A percentile compares a stretch with the other conserved stretches of the same genome.
Evolutionary conservation across 2,797 vertebrate genomes (phyloP).

Genomic region (Selene dorsalis): DNA sequence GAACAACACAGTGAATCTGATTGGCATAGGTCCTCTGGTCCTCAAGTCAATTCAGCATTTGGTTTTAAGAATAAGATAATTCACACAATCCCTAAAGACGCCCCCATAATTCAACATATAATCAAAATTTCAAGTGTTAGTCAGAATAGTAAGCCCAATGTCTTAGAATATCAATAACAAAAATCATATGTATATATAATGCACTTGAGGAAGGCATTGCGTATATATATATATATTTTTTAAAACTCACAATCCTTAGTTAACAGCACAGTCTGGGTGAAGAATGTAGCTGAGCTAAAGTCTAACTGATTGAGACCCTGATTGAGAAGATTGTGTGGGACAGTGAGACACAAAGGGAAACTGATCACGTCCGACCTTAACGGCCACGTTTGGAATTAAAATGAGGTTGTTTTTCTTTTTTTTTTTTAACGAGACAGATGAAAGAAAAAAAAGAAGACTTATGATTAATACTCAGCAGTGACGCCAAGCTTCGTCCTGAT

Average conservation of each 20-base stretch:
- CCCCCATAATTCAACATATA: constrained; percentile 66
- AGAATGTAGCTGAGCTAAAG: constrained; percentile 65
- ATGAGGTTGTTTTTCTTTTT: background rate
- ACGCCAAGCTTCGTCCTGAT: constrained; percentile 27
- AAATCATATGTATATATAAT: constrained; percentile 79
- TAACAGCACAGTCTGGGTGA: constrained; percentile 72
- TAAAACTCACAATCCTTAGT: constrained; percentile 73
- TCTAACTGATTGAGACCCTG: constrained; percentile 71
- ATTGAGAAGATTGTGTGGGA: constrained; percentile 63
- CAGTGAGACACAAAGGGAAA: constrained; percentile 54
- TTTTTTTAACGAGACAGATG: constrained; percentile 44
- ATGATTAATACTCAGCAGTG: constrained; percentile 41
- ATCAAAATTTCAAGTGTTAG: constrained; percentile 80
- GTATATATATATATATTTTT: constrained; percentile 35
- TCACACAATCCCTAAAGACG: constrained; percentile 69
- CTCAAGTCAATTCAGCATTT: constrained; percentile 80
- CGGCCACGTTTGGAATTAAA: constrained; percentile 45
- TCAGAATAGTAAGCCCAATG: constrained; percentile 77
- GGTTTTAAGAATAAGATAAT: constrained; percentile 72
- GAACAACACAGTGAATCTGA: constrained; percentile 76
- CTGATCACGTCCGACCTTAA: constrained; percentile 41
- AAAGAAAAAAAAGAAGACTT: constrained; percentile 28
- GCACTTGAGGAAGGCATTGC: constrained; percentile 83
- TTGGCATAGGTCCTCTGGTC: constrained; percentile 78
- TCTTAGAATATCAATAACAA: constrained; percentile 74